Evolutionary conservation across 2,113 vertebrate genomes (phyloP).

Genomic region (Oreotrochilus melanogaster): DNA sequence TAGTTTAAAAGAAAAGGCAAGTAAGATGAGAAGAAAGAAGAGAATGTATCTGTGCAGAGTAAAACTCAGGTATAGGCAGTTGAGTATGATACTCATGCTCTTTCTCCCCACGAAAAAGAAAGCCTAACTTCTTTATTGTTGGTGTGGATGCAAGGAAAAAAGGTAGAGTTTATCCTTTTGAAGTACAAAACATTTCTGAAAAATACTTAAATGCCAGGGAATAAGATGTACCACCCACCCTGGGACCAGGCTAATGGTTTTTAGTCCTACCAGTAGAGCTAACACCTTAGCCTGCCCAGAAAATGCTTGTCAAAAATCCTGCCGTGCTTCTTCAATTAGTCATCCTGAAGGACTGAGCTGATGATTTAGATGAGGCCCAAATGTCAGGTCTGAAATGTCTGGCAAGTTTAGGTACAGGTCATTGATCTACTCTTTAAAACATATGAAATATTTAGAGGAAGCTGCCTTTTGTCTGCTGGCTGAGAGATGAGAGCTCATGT

Average conservation of each 20-base stretch:
- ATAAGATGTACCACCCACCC: not conserved
- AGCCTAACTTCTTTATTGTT: not conserved
- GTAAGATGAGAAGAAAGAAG: not conserved
- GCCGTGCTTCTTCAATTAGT: not conserved
- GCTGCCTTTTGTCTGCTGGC: not conserved
- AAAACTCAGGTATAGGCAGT: not conserved
- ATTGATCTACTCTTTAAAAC: not conserved
- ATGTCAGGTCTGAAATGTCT: not conserved
- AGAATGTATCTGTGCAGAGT: not conserved
- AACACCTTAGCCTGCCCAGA: not conserved
- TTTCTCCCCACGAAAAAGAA: not conserved
- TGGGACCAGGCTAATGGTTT: not conserved
- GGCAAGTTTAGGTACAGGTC: not conserved
- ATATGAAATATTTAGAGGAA: not conserved
- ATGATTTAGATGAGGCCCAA: not conserved
- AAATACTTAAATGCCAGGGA: not conserved
- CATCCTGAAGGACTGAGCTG: not conserved
- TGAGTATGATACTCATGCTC: not conserved
- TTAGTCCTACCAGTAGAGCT: not conserved
- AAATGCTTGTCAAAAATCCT: not conserved
- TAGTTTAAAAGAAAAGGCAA: not conserved
- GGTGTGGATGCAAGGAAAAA: not conserved
- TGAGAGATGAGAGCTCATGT: rapidly evolving
- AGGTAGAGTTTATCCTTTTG: not conserved
- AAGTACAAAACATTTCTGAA: not conserved